Evolutionary conservation across 2,113 vertebrate genomes (phyloP).

Genomic region (Solenodon paradoxus): DNA sequence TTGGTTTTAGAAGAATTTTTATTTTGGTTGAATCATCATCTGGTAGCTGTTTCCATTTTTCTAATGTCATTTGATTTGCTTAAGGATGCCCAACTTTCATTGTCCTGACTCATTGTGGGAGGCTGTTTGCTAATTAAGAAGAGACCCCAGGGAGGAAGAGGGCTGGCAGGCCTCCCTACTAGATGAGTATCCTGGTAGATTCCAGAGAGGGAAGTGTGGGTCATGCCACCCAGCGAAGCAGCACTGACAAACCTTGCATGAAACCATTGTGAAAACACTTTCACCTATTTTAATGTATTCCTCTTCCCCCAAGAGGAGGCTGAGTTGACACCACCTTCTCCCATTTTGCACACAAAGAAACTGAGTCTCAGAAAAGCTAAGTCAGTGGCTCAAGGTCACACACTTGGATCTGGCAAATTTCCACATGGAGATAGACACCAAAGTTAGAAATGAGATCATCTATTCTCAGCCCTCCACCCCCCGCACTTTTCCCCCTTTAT

Average conservation of each 20-base stretch:
- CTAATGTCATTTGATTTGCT: conserved; percentile 26
- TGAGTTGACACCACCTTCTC: not conserved
- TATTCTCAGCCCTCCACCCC: too few species aligned
- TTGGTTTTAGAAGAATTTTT: not conserved
- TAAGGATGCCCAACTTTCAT: not conserved
- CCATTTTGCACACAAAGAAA: not conserved
- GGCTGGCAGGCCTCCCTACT: not conserved
- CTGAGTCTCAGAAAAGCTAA: not conserved
- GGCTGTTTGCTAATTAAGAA: not conserved
- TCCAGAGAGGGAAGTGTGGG: not conserved
- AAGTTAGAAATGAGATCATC: not conserved
- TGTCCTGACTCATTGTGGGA: not conserved
- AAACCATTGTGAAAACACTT: not conserved
- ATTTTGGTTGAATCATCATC: not conserved
- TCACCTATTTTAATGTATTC: not conserved
- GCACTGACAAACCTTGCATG: not conserved
- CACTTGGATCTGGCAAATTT: not conserved
- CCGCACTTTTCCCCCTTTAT: too few species aligned
- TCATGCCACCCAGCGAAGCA: not conserved
- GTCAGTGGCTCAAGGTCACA: not conserved
- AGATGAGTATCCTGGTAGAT: not conserved
- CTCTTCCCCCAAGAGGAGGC: not conserved
- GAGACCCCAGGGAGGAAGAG: not conserved
- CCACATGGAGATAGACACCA: not conserved
- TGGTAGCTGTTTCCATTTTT: not conserved